These are phyloP conservation scores for Drosophila merina DNA, from an alignment of 2,888 invertebrate species.

Conservation along the genomic window DNA sequence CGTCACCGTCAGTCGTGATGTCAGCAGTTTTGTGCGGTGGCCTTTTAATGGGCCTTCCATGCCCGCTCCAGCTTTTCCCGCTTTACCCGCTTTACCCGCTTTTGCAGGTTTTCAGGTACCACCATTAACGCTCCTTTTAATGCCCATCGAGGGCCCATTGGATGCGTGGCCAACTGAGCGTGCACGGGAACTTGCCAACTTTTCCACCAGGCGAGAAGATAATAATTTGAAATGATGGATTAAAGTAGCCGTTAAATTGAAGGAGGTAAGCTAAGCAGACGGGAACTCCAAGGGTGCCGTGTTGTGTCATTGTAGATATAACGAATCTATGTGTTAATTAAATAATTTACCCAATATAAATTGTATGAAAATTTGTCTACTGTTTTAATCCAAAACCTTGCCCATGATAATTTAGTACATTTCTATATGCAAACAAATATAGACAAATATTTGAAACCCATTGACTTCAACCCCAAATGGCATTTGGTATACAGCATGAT, in stretches of 20 bases:
- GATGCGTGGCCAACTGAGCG: conserved; percentile 73
- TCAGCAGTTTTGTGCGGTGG: conserved; percentile 71
- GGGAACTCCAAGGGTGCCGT: background rate
- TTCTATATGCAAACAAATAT: background rate
- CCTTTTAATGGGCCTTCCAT: conserved; percentile 62
- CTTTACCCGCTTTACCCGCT: conserved; percentile 2
- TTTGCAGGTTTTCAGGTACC: conserved; percentile 17
- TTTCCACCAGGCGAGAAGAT: conserved; percentile 34
- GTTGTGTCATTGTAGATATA: background rate
- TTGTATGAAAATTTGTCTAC: too few species aligned
- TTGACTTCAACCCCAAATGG: conserved; percentile 19
- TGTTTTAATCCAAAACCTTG: too few species aligned
- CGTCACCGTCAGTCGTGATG: conserved; percentile 54
- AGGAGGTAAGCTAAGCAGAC: conserved; percentile 48
- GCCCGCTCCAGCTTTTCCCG: background rate
- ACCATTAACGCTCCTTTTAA: conserved; percentile 48
- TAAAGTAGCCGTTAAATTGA: conserved; percentile 74
- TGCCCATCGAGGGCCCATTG: conserved; percentile 74
- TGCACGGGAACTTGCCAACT: conserved; percentile 53
- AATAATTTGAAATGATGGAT: conserved; percentile 74
- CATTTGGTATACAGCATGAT: conserved; percentile 24
- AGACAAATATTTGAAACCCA: conserved; percentile 8
- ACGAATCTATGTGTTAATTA: background rate
- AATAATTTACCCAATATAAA: background rate
- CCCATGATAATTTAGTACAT: background rate